Percentiles rank a stretch among this genome's conserved stretches.
These are phyloP conservation scores for Trichechus manatus DNA, from an alignment of 2,113 vertebrate genomes.

Conservation along the genomic window DNA sequence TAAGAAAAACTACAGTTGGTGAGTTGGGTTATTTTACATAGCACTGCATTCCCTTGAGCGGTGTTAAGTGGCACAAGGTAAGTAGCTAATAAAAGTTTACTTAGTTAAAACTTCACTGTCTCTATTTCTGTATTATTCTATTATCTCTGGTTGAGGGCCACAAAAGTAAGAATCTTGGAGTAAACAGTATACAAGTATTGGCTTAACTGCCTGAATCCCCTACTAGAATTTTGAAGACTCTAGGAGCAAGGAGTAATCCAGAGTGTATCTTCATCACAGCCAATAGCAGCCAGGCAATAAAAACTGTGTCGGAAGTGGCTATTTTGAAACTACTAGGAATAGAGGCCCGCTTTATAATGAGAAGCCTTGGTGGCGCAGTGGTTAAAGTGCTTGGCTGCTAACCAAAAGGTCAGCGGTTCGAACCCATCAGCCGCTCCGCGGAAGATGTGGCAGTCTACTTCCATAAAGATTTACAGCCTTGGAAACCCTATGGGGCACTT, in stretches of 20 bases:
- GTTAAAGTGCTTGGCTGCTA: no score
- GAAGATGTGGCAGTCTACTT: no score
- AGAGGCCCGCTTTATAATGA: not conserved
- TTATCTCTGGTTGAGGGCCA: not conserved
- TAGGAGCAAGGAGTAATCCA: not conserved
- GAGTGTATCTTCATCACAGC: not conserved
- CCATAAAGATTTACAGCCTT: no score
- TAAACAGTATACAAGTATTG: not conserved
- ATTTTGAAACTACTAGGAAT: not conserved
- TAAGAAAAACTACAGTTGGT: not conserved
- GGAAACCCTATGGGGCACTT: no score
- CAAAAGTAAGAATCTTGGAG: not conserved
- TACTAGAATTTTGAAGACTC: not conserved
- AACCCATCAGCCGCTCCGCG: no score
- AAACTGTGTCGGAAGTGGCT: not conserved
- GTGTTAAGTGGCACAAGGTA: not conserved
- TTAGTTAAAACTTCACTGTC: not conserved
- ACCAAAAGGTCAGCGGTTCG: no score
- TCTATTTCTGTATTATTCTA: not conserved
- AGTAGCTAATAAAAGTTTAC: not conserved
- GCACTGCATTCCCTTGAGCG: not conserved
- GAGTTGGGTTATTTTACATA: not conserved
- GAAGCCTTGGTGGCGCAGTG: no score
- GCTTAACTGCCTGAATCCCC: not conserved
- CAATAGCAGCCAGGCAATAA: not conserved